Evolutionary conservation across 2,888 invertebrate genomes (phyloP).

Genomic region (Coecobrya sp.): DNA sequence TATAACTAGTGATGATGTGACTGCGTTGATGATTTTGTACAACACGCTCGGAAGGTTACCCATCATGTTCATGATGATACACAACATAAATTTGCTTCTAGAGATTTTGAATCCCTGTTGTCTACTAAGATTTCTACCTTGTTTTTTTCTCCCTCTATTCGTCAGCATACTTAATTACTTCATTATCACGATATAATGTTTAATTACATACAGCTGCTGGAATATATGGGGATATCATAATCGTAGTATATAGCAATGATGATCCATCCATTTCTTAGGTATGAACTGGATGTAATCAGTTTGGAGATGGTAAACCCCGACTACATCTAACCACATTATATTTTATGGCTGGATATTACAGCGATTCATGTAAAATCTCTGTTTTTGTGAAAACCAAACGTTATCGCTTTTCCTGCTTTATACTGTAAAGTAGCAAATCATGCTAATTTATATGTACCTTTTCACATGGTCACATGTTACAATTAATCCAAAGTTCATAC

Average conservation of each 20-base stretch:
- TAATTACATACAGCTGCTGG: constrained; percentile 26
- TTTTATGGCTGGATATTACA: not conserved
- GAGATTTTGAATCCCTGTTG: constrained; percentile 8
- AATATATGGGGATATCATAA: not conserved
- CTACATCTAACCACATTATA: not conserved
- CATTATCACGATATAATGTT: constrained; percentile 38
- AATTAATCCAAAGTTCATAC: not conserved
- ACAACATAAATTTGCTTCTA: constrained; percentile 16
- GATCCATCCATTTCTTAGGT: not conserved
- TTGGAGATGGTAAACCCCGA: not conserved
- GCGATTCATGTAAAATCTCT: not conserved
- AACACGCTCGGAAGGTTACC: constrained; percentile 23
- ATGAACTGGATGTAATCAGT: not conserved
- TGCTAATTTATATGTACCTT: constrained; percentile 9
- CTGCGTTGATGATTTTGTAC: constrained; percentile 1
- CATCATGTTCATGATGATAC: constrained; percentile 27
- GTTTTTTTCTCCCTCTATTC: constrained; percentile 1
- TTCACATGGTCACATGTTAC: constrained; percentile 11
- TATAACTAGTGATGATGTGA: not conserved
- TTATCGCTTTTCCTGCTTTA: not conserved
- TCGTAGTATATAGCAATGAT: not conserved
- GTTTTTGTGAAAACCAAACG: not conserved
- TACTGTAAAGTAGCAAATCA: not conserved
- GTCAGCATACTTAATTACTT: constrained; percentile 32
- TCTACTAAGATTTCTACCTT: constrained; percentile 15